phyloP scores from a whole-genome alignment of 37 sponge, comb jelly and placozoan genomes.

The Cladorhizidae sp. region DNA sequence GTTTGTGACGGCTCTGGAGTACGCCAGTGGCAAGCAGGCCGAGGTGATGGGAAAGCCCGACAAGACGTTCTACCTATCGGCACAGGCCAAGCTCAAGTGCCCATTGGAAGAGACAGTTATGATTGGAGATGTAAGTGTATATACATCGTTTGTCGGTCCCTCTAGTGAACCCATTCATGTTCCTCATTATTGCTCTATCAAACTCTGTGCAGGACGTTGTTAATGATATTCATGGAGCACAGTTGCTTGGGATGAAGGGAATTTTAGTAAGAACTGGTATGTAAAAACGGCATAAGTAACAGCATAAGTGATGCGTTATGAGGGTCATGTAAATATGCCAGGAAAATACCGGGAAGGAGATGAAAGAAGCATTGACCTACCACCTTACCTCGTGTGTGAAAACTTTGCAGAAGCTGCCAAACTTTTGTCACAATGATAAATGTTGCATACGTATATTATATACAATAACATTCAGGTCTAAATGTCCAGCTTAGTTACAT shows the following conservation, averaged over 20 bases:
- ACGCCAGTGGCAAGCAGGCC: constrained; percentile 54
- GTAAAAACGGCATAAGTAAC: neutral
- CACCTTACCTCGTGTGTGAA: constrained; percentile 43
- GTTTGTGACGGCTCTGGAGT: constrained; percentile 76
- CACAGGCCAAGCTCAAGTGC: constrained; percentile 28
- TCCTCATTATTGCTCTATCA: neutral
- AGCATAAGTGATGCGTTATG: neutral
- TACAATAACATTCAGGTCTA: too few species aligned
- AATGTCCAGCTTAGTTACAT: too few species aligned
- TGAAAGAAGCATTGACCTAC: constrained; percentile 28
- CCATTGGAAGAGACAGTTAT: constrained; percentile 52
- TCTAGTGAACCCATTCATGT: neutral
- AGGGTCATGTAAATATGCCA: neutral
- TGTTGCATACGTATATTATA: neutral
- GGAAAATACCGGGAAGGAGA: constrained; percentile 69
- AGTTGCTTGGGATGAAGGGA: constrained; percentile 53
- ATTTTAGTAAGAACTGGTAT: constrained; percentile 74
- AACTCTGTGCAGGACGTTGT: constrained; percentile 51
- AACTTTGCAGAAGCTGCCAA: constrained; percentile 56
- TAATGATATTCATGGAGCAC: constrained; percentile 66
- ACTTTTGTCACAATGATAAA: neutral
- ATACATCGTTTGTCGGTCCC: too few species aligned
- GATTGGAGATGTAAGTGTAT: constrained; percentile 75
- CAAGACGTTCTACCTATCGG: constrained; percentile 44
- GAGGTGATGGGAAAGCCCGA: constrained; percentile 69